phyloP scores from a whole-genome alignment of 23 tunicate genomes.

The Aplidium turbinatum region DNA sequence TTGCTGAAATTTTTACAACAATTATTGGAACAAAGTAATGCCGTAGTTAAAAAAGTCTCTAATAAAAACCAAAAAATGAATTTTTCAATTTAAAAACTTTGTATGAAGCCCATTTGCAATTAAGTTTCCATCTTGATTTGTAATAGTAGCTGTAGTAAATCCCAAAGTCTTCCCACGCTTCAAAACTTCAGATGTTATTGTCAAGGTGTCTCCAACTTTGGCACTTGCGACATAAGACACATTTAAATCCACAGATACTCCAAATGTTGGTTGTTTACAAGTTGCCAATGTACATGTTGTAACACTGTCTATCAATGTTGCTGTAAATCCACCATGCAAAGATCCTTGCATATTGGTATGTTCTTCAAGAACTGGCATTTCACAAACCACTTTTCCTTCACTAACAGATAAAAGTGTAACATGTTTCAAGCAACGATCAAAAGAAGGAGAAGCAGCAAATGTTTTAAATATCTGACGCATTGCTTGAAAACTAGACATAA shows the following conservation, averaged over 20 bases:
- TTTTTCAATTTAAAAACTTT: slow-evolving; percentile 39
- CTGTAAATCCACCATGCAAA: slow-evolving; percentile 86
- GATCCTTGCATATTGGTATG: slow-evolving; percentile 61
- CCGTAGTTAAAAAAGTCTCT: too few relatives aligned
- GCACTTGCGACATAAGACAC: slow-evolving; percentile 70
- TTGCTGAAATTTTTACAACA: too few relatives aligned
- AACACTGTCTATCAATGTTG: slow-evolving; percentile 66
- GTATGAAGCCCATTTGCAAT: slow-evolving; percentile 82
- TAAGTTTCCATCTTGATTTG: slow-evolving; percentile 58
- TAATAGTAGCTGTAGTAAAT: slow-evolving; percentile 61
- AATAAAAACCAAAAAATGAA: too few relatives aligned
- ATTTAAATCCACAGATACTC: slow-evolving; percentile 75
- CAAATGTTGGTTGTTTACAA: slow-evolving; percentile 42
- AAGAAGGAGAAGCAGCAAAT: slow-evolving; percentile 1
- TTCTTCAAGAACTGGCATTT: slow-evolving; percentile 64
- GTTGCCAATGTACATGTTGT: slow-evolving; percentile 65
- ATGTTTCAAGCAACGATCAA: slow-evolving; percentile 46
- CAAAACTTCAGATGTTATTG: slow-evolving; percentile 66
- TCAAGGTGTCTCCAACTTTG: slow-evolving; percentile 58
- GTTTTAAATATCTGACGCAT: slow-evolving; percentile 31
- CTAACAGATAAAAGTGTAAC: slow-evolving; percentile 50
- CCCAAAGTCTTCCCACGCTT: slow-evolving; percentile 62
- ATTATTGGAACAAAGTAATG: too few relatives aligned
- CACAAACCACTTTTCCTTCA: slow-evolving; percentile 64
- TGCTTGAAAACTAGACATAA: slow-evolving; percentile 6